Conservation (phyloP, 2,113 vertebrate genomes). For the Actinemys pallida region DNA sequence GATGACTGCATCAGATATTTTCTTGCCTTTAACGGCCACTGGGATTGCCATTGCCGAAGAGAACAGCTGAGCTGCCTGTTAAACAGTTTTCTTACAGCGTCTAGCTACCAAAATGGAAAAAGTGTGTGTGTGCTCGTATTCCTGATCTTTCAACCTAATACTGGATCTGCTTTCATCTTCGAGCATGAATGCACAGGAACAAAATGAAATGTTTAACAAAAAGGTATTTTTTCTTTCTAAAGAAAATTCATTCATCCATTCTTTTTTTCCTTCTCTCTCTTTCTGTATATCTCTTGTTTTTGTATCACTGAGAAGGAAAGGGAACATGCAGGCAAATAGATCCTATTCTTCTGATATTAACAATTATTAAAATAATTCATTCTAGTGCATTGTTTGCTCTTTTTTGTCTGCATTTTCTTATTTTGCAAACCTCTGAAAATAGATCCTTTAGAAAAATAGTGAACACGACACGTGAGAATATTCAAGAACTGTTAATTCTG, state of each 20-base stretch:
- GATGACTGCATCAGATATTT: slow-evolving; percentile 40
- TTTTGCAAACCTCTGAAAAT: background rate
- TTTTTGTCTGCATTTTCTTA: background rate
- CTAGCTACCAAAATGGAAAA: background rate
- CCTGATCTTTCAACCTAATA: background rate
- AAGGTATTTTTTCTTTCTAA: background rate
- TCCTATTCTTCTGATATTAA: background rate
- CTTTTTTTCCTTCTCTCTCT: fast-evolving
- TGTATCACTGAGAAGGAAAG: background rate
- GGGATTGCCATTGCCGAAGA: slow-evolving; percentile 42
- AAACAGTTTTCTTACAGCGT: slow-evolving; percentile 23
- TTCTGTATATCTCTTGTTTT: fast-evolving
- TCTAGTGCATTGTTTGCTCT: background rate
- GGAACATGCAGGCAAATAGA: background rate
- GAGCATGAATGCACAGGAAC: background rate
- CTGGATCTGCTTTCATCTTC: background rate
- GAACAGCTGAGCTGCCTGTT: slow-evolving; percentile 60
- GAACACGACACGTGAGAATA: background rate
- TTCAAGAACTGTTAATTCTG: background rate
- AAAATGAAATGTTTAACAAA: slow-evolving; percentile 1
- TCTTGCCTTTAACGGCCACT: background rate
- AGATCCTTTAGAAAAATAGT: background rate
- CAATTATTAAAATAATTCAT: background rate
- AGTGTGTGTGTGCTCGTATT: background rate
- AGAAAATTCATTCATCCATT: background rate